A percentile compares a stretch with the other conserved stretches of the same genome.
Evolutionary conservation across 2,113 vertebrate genomes (phyloP).

Genomic region (Rhinopithecus roxellana): DNA sequence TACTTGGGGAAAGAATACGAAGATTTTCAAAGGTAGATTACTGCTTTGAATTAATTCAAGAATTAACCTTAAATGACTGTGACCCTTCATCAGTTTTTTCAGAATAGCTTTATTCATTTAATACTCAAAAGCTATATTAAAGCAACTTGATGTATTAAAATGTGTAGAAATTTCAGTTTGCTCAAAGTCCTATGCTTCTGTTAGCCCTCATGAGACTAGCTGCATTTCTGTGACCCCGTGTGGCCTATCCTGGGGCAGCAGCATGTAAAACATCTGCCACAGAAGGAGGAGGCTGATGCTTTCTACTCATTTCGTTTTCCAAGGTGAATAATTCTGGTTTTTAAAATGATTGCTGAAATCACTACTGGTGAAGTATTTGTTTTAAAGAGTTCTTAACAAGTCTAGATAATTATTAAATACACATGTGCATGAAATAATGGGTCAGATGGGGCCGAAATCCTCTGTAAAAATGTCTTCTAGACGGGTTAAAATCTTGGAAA

Average conservation of each 20-base stretch:
- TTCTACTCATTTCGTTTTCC: not conserved
- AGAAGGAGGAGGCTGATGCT: not conserved
- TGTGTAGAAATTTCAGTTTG: not conserved
- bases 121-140: constrained; percentile 33
- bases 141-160: constrained; percentile 44
- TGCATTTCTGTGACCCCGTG: not conserved
- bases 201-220: not conserved
- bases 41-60: constrained; percentile 35
- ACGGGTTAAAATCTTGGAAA: constrained; percentile 55
- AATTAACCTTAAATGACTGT: constrained; percentile 4
- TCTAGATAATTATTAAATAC: constrained; percentile 27
- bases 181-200: not conserved
- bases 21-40: constrained; percentile 32
- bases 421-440: constrained; percentile 5
- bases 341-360: constrained; percentile 4
- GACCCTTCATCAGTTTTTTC: constrained; percentile 45
- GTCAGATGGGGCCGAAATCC: not conserved
- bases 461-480: constrained; percentile 56
- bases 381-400: not conserved
- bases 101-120: constrained; percentile 47
- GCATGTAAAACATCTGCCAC: not conserved
- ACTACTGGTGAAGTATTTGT: not conserved
- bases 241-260: not conserved
- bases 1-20: not conserved
- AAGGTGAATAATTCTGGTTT: not conserved